Conservation (phyloP, 2,888 invertebrate species). For the Tanytarsus gracilentus region DNA sequence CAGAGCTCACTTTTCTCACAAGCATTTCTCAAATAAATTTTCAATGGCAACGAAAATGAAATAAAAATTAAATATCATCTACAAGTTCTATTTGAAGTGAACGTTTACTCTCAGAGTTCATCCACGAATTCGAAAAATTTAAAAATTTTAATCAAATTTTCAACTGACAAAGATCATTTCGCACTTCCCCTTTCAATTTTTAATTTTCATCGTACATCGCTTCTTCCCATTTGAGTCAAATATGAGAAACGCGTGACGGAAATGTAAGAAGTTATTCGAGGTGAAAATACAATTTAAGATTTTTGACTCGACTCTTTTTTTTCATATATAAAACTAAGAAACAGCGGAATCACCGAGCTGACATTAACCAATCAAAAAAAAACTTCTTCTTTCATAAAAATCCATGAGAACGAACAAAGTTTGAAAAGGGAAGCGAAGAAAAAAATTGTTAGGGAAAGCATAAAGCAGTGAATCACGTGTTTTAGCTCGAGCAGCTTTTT, state of each 20-base stretch:
- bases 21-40: constrained; percentile 7
- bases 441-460: neutral
- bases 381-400: constrained; percentile 6
- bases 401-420: constrained; percentile 21
- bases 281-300: neutral
- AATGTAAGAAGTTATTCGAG: constrained; percentile 10
- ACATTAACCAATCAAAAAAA: constrained; percentile 28
- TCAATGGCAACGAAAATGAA: constrained; percentile 8
- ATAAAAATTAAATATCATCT: constrained; percentile 27
- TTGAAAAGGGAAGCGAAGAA: constrained; percentile 17
- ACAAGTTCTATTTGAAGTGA: constrained; percentile 15
- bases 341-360: neutral
- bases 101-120: neutral
- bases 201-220: constrained; percentile 15
- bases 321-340: neutral
- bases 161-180: too few species aligned
- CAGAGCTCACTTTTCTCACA: constrained; percentile 27
- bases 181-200: too few species aligned
- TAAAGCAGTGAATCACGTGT: constrained; percentile 25
- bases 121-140: too few species aligned
- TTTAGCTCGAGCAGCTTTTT: constrained; percentile 20
- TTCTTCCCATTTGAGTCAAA: constrained; percentile 29
- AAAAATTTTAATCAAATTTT: too few species aligned
- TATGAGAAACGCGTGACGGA: constrained; percentile 29
- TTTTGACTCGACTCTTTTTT: neutral